phyloP scores from a whole-genome alignment of 2,113 vertebrate species.

The Oreotrochilus melanogaster region DNA sequence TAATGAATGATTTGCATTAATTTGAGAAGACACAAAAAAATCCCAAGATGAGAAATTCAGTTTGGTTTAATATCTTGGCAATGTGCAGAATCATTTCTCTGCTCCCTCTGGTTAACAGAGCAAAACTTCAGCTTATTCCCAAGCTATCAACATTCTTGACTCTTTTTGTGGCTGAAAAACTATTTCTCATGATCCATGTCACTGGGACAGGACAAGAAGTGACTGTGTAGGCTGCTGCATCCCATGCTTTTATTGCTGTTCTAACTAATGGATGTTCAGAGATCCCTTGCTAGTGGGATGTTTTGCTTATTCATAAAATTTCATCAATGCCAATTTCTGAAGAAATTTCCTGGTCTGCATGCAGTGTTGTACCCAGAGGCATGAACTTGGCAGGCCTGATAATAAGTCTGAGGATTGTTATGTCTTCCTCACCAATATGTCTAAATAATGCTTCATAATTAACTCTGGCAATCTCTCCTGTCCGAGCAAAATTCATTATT shows the following conservation, averaged over 20 bases:
- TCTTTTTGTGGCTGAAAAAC: neutral
- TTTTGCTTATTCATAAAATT: slow-evolving; percentile 59
- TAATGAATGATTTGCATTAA: slow-evolving; percentile 26
- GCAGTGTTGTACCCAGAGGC: slow-evolving; percentile 31
- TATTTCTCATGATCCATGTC: neutral
- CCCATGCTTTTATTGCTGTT: slow-evolving; percentile 8
- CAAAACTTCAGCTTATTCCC: slow-evolving; percentile 18
- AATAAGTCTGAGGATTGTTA: slow-evolving; percentile 52
- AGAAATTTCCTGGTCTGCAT: slow-evolving; percentile 43
- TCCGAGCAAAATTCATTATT: slow-evolving; percentile 53
- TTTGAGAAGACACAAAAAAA: neutral
- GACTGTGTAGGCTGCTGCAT: neutral
- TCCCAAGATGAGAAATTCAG: neutral
- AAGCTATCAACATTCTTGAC: slow-evolving; percentile 16
- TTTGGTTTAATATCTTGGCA: slow-evolving; percentile 49
- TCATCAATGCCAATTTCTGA: slow-evolving; percentile 42
- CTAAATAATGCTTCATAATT: slow-evolving; percentile 61
- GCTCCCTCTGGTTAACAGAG: neutral
- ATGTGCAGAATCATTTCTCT: neutral
- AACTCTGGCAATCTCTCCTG: slow-evolving; percentile 51
- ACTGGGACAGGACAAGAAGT: neutral
- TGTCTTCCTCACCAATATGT: slow-evolving; percentile 58
- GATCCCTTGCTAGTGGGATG: slow-evolving; percentile 44
- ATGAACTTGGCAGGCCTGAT: slow-evolving; percentile 53
- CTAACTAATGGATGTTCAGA: slow-evolving; percentile 41